Evolutionary conservation across 2,113 vertebrate species (phyloP), one percentile per base, ranked within the genome.

Genomic region (Jacana jacana): DNA sequence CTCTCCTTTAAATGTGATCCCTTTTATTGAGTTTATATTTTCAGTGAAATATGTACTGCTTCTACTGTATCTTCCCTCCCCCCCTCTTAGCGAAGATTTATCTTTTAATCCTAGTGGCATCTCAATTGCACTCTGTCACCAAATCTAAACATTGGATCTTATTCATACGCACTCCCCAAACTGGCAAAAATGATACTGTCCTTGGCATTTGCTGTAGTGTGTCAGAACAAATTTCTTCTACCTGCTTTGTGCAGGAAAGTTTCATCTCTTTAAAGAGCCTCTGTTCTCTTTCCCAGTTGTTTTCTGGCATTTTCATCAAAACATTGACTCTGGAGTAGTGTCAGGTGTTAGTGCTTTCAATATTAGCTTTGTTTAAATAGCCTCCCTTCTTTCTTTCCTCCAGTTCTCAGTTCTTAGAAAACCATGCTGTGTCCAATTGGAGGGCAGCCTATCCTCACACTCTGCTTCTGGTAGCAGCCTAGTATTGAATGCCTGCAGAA

Each of bases 351-450:
- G 25, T 58, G 18, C 35, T 79, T 87, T 68, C 31, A 37, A 10
- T 46, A 5, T 30, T 68, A 17, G 35, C 39, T 85, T 87, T 86
- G 19, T 75, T 86, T 48, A 69, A 19, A 17, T 55, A 49, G 46
- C 18, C 10, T 78, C 2, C 10, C 24, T 83, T 90, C 40, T 61
- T 77, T 70, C 18, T 15, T 72, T 94, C 3, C 14, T 52, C 5
- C 54, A 24, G 0, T 69, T 86, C 15, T 79, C 30, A 55, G 11
- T 46, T 84, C 35, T 39, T 40, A 49, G 17, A 75, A 81, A 20
- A 49, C 28, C 3, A 4, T 51, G 28, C 65, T 60, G 39, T 15
- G 11, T 64, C n/a, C 0, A 0, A 8, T 3, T 28, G 28, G 31
- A 60, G 39, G 14, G 65, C 89, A 71, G 18, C 18, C 44, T 78